phyloP scores from a whole-genome alignment of 2,797 vertebrate species.

The Chaetophractus vellerosus region DNA sequence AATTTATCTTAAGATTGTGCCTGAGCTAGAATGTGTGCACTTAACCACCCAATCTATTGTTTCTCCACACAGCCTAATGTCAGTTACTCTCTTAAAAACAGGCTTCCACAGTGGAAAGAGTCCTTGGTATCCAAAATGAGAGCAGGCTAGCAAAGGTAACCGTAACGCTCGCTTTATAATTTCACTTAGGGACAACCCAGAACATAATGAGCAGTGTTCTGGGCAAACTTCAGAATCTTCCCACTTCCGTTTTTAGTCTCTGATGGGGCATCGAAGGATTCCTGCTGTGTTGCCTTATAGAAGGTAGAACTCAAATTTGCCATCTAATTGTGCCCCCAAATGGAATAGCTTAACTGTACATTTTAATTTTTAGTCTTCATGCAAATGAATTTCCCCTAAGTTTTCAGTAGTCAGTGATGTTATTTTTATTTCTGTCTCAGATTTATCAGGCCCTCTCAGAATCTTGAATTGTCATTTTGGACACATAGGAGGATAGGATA shows the following conservation, averaged over 20 bases:
- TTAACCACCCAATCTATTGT: neutral
- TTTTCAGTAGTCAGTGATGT: neutral
- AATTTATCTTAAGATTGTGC: no score
- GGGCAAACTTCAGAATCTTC: neutral
- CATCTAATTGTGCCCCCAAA: no score
- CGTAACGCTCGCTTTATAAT: neutral
- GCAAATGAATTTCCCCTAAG: neutral
- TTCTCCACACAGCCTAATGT: neutral
- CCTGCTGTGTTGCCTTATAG: neutral
- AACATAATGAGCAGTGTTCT: neutral
- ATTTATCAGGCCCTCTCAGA: neutral
- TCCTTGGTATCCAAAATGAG: neutral
- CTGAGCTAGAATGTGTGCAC: neutral
- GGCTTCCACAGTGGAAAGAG: rapidly evolving
- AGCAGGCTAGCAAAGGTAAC: neutral
- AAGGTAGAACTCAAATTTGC: neutral
- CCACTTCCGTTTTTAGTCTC: neutral
- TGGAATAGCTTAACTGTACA: neutral
- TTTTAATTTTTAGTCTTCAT: conserved; percentile 36
- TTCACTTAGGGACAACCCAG: neutral
- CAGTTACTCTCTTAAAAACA: neutral
- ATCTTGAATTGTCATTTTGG: neutral
- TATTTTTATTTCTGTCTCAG: neutral
- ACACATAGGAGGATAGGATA: neutral
- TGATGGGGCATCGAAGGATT: neutral